Base-by-base conservation (phyloP, 2,797 vertebrate genomes). In the Parauchenoglanis punctatus region DNA sequence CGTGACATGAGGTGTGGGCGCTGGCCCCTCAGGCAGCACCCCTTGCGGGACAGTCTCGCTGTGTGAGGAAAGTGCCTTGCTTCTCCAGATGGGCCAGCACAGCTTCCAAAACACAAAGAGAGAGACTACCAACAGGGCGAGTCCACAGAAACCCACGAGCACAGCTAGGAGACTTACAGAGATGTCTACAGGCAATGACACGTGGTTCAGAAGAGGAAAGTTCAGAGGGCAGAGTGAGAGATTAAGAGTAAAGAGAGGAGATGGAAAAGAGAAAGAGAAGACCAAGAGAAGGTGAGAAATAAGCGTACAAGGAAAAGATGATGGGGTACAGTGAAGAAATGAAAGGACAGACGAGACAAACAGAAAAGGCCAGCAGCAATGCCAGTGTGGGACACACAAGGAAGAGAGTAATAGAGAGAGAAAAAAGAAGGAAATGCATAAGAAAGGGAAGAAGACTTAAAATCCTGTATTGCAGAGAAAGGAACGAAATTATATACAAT, bases 91-190 rank as follows among this genome's bases (percentile, higher is more conserved):
- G 52, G 98, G 99, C 98, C 98, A 98, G 87, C 99, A 99, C 93
- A 99, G 93, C 95, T 99, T 99, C 98, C 98, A 99, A 96, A 99
- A 99, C 92, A 99, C 98, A 94, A 99, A 99, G 91, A 99, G 97
- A 0, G 98, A 99, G 93, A 99, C 98, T 91, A 97, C 96, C 95
- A 99, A 95, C 95, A 99, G 93, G 93, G 98, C 97, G n/a, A 99
- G 97, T 89, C 97, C 98, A 82, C 99, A 99, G 95, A 99, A 99
- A 95, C 97, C 97, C 94, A 99, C 98, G 11, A 99, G 96, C 73
- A 99, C 97, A 73, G 98, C 99, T 87, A 99, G 95, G 83, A 99
- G 96, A 95, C 98, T 99, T 93, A 99, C 97, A 44, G 98, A 99
- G 93, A 99, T 95, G 91, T 99, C 98, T 99, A 96, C 91, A 93